phyloP scores from a whole-genome alignment of 64 coral and sea anemone species.

The Pocillopora damicornis region DNA sequence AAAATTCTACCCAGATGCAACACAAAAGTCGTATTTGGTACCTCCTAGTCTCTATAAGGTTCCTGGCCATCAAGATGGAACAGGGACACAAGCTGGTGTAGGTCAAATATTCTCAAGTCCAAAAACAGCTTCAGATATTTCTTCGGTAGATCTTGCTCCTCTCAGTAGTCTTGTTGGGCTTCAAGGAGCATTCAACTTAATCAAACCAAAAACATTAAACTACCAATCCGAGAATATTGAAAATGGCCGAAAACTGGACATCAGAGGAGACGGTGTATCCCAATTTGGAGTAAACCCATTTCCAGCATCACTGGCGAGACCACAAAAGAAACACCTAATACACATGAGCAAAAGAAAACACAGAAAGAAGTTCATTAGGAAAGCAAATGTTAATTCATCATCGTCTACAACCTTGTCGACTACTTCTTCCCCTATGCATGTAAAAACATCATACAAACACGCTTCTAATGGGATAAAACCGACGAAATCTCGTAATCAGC shows the following conservation, averaged over 20 bases:
- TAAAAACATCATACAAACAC: not conserved
- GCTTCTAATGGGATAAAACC: not conserved
- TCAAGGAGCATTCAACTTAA: not conserved
- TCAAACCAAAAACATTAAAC: not conserved
- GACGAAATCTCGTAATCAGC: constrained; percentile 7
- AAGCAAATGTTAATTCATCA: not conserved
- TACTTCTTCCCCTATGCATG: not conserved
- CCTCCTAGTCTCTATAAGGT: not conserved
- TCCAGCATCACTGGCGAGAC: not conserved
- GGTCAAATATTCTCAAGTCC: constrained; percentile 4
- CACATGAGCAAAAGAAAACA: not conserved
- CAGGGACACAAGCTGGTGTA: not conserved
- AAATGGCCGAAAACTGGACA: not conserved
- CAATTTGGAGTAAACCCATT: not conserved
- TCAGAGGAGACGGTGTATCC: not conserved
- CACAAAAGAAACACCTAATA: constrained; percentile 25
- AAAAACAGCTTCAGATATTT: constrained; percentile 7
- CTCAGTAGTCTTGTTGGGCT: not conserved
- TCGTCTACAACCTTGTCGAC: not conserved
- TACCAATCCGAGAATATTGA: not conserved
- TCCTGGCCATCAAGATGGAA: not conserved
- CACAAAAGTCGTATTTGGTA: too few species aligned
- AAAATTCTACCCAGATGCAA: not conserved
- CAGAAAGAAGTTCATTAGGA: not conserved
- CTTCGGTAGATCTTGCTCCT: constrained; percentile 1